Conservation (phyloP, 2,888 invertebrate genomes). For the Troides oblongomaculatus region DNA sequence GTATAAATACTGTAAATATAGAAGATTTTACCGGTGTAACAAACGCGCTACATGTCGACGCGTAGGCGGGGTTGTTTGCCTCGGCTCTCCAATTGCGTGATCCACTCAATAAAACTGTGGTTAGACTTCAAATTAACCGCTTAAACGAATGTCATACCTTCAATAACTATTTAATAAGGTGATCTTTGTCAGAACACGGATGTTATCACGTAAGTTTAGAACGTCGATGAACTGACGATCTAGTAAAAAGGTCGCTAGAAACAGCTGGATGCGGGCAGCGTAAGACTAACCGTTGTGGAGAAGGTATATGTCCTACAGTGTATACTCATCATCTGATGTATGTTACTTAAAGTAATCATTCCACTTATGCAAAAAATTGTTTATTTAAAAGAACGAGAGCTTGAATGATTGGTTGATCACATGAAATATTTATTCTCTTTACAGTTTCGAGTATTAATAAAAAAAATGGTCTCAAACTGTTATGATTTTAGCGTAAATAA, state of each 20-base stretch:
- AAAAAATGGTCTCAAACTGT: too few relatives aligned
- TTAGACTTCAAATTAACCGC: constrained; percentile 59
- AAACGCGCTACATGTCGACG: constrained; percentile 36
- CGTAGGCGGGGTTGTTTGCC: constrained; percentile 74
- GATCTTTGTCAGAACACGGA: neutral
- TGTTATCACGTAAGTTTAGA: too few relatives aligned
- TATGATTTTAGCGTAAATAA: neutral
- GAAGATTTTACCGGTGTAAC: constrained; percentile 46
- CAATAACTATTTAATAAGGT: constrained; percentile 9
- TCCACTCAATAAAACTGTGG: constrained; percentile 68
- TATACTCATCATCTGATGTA: too few relatives aligned
- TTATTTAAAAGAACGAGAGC: neutral
- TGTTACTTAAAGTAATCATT: neutral
- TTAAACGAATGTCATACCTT: constrained; percentile 49
- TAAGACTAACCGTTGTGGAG: too few relatives aligned
- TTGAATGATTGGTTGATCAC: too few relatives aligned
- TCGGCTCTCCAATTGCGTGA: constrained; percentile 69
- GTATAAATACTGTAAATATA: constrained; percentile 47
- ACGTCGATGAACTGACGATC: too few relatives aligned
- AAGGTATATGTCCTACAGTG: too few relatives aligned
- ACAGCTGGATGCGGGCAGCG: too few relatives aligned
- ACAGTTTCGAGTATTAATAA: too few relatives aligned
- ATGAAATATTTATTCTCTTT: too few relatives aligned
- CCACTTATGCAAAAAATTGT: neutral
- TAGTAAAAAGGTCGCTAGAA: too few relatives aligned